phyloP scores from a whole-genome alignment of 2,888 invertebrate genomes.

The Ischnus inquisitorius region DNA sequence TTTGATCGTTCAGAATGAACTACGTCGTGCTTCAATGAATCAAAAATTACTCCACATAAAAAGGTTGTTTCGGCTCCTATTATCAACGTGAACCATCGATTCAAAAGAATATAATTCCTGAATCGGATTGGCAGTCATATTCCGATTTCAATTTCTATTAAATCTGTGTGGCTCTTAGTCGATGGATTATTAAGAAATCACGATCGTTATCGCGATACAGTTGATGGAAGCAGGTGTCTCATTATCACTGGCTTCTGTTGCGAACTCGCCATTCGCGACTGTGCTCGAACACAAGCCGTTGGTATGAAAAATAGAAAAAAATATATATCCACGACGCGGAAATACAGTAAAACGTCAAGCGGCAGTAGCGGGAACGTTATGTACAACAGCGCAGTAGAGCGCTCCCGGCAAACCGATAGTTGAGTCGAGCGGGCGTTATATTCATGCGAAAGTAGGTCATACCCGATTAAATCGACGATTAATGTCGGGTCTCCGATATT shows the following conservation, averaged over 20 bases:
- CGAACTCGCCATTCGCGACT: slow-evolving; percentile 10
- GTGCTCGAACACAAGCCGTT: slow-evolving; percentile 17
- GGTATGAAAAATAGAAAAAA: slow-evolving; percentile 34
- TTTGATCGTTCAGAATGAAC: neutral
- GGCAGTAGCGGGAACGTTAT: slow-evolving; percentile 3
- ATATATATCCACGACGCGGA: slow-evolving; percentile 42
- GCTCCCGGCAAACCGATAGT: slow-evolving; percentile 42
- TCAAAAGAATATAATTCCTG: neutral
- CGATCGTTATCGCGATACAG: slow-evolving; percentile 26
- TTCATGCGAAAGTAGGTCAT: slow-evolving; percentile 65
- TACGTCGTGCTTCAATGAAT: too few species aligned
- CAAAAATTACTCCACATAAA: too few species aligned
- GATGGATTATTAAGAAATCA: slow-evolving; percentile 41
- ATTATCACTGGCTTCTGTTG: slow-evolving; percentile 33
- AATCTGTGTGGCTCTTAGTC: neutral
- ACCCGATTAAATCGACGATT: slow-evolving; percentile 69
- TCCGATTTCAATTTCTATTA: neutral
- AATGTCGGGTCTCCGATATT: slow-evolving; percentile 67
- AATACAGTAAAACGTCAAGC: slow-evolving; percentile 41
- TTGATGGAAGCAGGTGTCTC: slow-evolving; percentile 50
- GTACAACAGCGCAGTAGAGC: neutral
- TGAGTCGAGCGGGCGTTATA: slow-evolving; percentile 50
- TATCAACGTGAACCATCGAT: neutral
- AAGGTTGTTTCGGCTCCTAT: too few species aligned
- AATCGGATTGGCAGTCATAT: neutral